Base-by-base conservation (phyloP, 1,140 invertebrate species). In the Drosophila santomea region DNA sequence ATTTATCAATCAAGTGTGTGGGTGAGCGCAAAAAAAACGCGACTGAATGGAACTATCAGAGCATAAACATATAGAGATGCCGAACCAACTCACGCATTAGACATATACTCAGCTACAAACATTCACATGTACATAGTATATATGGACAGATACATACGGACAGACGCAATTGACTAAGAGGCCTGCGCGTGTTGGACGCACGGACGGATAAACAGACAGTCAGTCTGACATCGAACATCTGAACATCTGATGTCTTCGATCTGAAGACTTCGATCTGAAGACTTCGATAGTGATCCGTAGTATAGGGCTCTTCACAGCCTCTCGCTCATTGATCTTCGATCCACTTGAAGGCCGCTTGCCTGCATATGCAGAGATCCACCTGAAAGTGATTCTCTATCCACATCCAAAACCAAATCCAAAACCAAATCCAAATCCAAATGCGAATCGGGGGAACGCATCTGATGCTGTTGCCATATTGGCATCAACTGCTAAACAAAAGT, bases 1-100 rank as follows among this genome's bases (percentile, higher is more conserved):
- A 86, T 89, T 86, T 86, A 83, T 88, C 80, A 86, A 83, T 88
- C 75, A 86, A 88, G 66, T 61, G 59, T 39, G 51, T 69, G 73
- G 63, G 66, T 50, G 62, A 66, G 57, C 50, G 41, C 41, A 57
- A 69, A 39, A 38, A 44, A 10, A 11, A 17, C 17, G 35, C 20
- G 15, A 57, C 43, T 63, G 55, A 78, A 52, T 64, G 51, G 20
- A 73, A 55, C 51, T 62, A 77, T 63, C 36, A 58, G 60, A 43
- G n/a, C n/a, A 17, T 10, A 20, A 8, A 12, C 4, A 45, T 25
- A 25, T 17, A 47, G 12, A 25, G n/a, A 47, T 14, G 23, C 43
- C 43, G 14, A 23, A 63, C 60, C 72, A 71, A 63, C 73, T 39
- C 64, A 83, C 54, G 55, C 62, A 67, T 41, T 48, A 47, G 41